These are phyloP conservation scores for Desoria tigrina DNA, from an alignment of 2,888 invertebrate genomes.

Conservation along the genomic window DNA sequence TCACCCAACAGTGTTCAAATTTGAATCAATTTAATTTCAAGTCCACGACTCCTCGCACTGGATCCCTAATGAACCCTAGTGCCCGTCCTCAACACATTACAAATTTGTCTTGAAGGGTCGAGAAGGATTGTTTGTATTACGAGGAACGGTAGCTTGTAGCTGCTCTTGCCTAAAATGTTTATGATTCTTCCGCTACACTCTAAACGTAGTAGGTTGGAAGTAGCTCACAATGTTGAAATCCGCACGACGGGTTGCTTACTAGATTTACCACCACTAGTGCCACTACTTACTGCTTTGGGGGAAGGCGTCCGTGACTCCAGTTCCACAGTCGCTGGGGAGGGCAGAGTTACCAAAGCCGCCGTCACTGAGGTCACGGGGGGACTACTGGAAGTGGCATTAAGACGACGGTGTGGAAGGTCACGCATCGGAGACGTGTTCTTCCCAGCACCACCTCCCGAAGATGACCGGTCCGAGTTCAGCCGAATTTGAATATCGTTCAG, in stretches of 20 bases:
- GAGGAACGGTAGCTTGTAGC: too few relatives aligned
- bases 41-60: too few relatives aligned
- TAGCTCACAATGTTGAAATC: slow-evolving; percentile 53
- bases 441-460: slow-evolving; percentile 30
- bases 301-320: slow-evolving; percentile 53
- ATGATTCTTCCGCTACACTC: too few relatives aligned
- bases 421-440: slow-evolving; percentile 37
- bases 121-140: too few relatives aligned
- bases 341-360: slow-evolving; percentile 52
- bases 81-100: too few relatives aligned
- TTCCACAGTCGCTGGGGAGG: slow-evolving; percentile 52
- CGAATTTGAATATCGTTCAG: slow-evolving; percentile 59
- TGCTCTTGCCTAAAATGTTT: too few relatives aligned
- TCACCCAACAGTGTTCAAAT: too few relatives aligned
- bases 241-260: slow-evolving; percentile 50
- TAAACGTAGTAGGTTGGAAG: too few relatives aligned
- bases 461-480: slow-evolving; percentile 52
- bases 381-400: slow-evolving; percentile 43
- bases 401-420: slow-evolving; percentile 39
- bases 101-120: too few relatives aligned
- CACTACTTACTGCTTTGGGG: slow-evolving; percentile 38
- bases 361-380: slow-evolving; percentile 54
- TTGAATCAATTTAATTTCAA: too few relatives aligned
- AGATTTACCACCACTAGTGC: slow-evolving; percentile 30
- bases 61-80: too few relatives aligned